These are phyloP conservation scores for Nipponacmea schrenckii DNA, from an alignment of 2,888 invertebrate species.

Conservation along the genomic window DNA sequence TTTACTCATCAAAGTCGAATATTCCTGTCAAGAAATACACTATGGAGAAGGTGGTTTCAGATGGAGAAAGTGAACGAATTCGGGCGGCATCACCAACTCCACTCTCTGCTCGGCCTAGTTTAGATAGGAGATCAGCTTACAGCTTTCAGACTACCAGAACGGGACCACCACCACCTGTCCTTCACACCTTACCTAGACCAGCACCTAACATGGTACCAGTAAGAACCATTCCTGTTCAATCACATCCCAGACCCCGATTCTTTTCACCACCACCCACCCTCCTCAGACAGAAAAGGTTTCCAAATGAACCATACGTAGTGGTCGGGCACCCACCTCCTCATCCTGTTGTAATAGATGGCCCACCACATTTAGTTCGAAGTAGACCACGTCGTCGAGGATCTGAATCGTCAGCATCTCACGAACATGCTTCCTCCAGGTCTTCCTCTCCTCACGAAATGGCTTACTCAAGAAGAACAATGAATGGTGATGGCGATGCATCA, in stretches of 20 bases:
- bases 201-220: constrained; percentile 20
- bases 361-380: constrained; percentile 24
- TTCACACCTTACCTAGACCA: constrained; percentile 21
- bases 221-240: constrained; percentile 18
- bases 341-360: constrained; percentile 27
- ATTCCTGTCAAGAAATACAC: constrained; percentile 55
- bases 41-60: constrained; percentile 39
- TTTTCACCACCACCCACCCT: constrained; percentile 56
- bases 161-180: constrained; percentile 16
- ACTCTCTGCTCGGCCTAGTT: constrained; percentile 8
- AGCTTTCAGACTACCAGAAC: constrained; percentile 12
- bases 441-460: constrained; percentile 31
- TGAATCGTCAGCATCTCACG: constrained; percentile 24
- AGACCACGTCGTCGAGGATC: constrained; percentile 23
- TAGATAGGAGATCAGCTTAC: constrained; percentile 5
- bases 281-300: constrained; percentile 33
- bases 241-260: constrained; percentile 43
- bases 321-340: constrained; percentile 23
- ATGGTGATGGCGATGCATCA: constrained; percentile 34
- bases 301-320: constrained; percentile 28
- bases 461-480: constrained; percentile 27
- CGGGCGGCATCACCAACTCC: constrained; percentile 17
- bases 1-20: constrained; percentile 53
- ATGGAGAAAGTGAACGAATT: constrained; percentile 22
- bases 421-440: constrained; percentile 28